Percentiles rank a stretch among this genome's conserved stretches.
These are phyloP conservation scores for Tolmerus cingulatus DNA, from an alignment of 2,888 invertebrate species.

Conservation along the genomic window DNA sequence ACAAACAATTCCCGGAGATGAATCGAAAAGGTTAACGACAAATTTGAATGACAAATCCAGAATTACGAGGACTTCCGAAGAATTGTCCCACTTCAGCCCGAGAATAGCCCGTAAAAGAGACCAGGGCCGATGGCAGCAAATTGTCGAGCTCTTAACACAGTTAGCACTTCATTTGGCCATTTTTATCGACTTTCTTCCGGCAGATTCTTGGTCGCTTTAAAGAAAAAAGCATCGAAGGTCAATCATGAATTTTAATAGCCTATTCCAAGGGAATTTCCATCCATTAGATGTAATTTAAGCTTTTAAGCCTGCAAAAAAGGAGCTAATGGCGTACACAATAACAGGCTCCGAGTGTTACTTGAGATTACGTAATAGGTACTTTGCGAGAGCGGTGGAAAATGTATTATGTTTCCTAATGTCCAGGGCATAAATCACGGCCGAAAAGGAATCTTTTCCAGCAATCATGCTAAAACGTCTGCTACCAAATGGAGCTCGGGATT, in stretches of 20 bases:
- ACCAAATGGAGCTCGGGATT: neutral
- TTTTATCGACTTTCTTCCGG: slow-evolving; percentile 10
- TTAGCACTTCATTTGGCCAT: slow-evolving; percentile 18
- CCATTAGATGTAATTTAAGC: slow-evolving; percentile 24
- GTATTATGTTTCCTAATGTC: slow-evolving; percentile 21
- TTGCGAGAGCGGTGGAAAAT: neutral
- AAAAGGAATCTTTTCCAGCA: slow-evolving; percentile 12
- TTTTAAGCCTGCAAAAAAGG: neutral
- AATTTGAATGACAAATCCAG: neutral
- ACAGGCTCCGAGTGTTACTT: neutral
- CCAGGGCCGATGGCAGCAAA: neutral
- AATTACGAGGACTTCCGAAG: neutral
- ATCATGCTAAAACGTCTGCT: slow-evolving; percentile 1
- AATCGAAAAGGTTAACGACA: neutral
- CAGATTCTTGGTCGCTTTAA: neutral
- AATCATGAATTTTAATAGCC: slow-evolving; percentile 30
- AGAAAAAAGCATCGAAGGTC: slow-evolving; percentile 9
- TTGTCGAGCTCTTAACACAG: neutral
- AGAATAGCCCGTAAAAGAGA: neutral
- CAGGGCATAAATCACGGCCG: neutral
- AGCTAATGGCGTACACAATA: slow-evolving; percentile 6
- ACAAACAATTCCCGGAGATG: neutral
- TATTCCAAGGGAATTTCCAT: neutral
- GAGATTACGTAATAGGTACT: neutral
- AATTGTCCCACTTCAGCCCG: neutral